Evolutionary conservation across 1,140 invertebrate genomes (phyloP).

Genomic region (Metaphire vulgaris): DNA sequence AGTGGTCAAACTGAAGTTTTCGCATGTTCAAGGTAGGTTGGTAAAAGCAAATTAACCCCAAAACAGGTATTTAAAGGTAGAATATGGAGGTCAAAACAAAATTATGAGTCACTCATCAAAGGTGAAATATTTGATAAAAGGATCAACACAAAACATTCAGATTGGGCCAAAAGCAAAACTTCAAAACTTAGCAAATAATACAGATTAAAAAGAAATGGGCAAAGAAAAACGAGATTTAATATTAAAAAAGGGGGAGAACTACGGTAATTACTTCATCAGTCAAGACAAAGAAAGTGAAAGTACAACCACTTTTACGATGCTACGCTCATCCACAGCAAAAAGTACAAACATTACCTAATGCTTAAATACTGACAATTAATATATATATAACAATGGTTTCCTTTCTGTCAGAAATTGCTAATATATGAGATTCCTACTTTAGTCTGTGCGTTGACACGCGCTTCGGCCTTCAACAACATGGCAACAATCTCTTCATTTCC

Average conservation of each 20-base stretch:
- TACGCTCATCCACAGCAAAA: background rate
- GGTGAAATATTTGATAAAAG: too few relatives aligned
- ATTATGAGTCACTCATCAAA: too few relatives aligned
- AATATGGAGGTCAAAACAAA: too few relatives aligned
- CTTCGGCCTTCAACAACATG: constrained; percentile 19
- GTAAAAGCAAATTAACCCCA: too few relatives aligned
- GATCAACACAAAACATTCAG: too few relatives aligned
- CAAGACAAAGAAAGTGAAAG: background rate
- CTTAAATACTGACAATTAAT: background rate
- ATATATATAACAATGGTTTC: background rate
- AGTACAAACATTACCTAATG: background rate
- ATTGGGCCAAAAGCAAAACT: too few relatives aligned
- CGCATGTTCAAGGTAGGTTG: too few relatives aligned
- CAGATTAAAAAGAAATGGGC: too few relatives aligned
- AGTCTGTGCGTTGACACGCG: constrained; percentile 13
- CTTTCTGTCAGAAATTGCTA: background rate
- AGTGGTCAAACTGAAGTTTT: too few relatives aligned
- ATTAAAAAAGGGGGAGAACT: background rate
- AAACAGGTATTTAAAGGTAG: too few relatives aligned
- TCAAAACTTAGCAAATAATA: too few relatives aligned
- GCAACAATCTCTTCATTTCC: constrained; percentile 24
- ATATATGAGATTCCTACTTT: background rate
- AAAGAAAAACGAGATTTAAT: too few relatives aligned
- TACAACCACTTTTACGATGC: background rate
- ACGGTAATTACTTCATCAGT: background rate